Evolutionary conservation across 2,113 vertebrate species (phyloP).

Genomic region (Xiphophorus hellerii): DNA sequence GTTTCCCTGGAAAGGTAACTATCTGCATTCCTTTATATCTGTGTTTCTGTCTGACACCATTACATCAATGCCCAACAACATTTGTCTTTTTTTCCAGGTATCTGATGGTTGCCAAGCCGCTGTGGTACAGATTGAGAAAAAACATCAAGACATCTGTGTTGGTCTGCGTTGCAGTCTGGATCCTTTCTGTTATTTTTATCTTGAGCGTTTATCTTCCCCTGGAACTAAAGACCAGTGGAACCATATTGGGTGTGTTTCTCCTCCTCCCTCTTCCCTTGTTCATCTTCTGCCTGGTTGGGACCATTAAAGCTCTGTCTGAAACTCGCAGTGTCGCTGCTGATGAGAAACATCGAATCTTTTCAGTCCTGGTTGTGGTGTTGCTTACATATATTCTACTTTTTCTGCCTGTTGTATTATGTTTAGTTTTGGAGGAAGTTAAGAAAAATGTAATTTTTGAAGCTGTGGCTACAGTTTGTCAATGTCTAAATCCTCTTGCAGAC

Average conservation of each 20-base stretch:
- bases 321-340: background rate
- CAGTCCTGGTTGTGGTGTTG: constrained; percentile 4
- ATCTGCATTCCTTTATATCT: accelerated
- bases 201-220: background rate
- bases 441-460: too few relatives aligned
- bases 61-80: accelerated
- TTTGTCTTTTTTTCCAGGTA: constrained; percentile 5
- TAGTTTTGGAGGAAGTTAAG: background rate
- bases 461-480: too few relatives aligned
- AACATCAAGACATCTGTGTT: background rate
- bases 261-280: constrained; percentile 15
- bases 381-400: constrained; percentile 13
- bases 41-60: background rate
- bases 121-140: constrained; percentile 18
- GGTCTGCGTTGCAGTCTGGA: constrained; percentile 3
- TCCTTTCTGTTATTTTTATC: background rate
- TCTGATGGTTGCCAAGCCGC: background rate
- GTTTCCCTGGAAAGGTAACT: constrained; percentile 18
- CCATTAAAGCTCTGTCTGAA: background rate
- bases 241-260: background rate
- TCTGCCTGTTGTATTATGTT: background rate
- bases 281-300: constrained; percentile 15
- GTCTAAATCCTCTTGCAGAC: too few relatives aligned
- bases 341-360: constrained; percentile 12
- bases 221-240: too few relatives aligned